These are phyloP conservation scores for Nanorana parkeri DNA, from an alignment of 2,113 vertebrate genomes.

Conservation along the genomic window DNA sequence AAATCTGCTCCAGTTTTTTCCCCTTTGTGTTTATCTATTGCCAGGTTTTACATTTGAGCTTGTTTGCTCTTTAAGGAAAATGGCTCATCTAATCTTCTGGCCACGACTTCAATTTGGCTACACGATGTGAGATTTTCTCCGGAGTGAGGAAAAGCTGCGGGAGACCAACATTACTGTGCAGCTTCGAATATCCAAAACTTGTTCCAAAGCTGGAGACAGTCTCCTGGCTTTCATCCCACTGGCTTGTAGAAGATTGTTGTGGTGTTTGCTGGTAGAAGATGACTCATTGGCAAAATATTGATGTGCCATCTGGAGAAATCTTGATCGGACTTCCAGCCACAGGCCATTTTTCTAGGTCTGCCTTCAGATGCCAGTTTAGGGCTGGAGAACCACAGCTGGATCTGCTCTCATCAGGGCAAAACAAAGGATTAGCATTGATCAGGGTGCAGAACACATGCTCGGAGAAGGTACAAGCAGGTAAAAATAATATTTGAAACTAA, in stretches of 20 bases:
- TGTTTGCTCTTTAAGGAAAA: too few species aligned
- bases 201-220: slow-evolving; percentile 27
- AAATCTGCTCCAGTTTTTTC: too few species aligned
- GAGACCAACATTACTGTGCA: background rate
- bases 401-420: too few species aligned
- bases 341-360: slow-evolving; percentile 10
- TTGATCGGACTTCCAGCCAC: background rate
- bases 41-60: too few species aligned
- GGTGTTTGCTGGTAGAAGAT: background rate
- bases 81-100: background rate
- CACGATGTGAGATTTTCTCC: background rate
- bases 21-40: too few species aligned
- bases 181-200: background rate
- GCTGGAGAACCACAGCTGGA: background rate
- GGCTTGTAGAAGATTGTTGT: background rate
- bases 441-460: too few species aligned
- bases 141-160: background rate
- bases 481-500: too few species aligned
- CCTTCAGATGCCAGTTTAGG: background rate
- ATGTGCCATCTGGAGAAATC: slow-evolving; percentile 24
- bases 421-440: too few species aligned
- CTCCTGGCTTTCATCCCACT: slow-evolving; percentile 6
- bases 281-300: background rate
- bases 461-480: too few species aligned
- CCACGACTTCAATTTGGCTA: slow-evolving; percentile 2